These are phyloP conservation scores for Cinclus cinclus DNA, from an alignment of 2,113 vertebrate genomes.

Conservation along the genomic window DNA sequence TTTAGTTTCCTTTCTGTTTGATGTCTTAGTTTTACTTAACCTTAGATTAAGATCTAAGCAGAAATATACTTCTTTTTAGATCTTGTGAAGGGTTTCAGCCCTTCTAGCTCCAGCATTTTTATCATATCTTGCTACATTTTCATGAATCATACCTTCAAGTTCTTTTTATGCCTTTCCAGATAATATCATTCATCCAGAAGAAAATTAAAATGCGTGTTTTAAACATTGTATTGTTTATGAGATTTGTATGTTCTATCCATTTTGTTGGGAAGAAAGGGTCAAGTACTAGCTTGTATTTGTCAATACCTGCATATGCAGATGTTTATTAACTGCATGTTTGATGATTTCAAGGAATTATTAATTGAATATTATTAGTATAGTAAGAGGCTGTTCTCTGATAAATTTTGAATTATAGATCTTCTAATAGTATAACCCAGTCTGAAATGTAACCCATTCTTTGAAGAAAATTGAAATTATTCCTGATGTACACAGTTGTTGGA, in stretches of 20 bases:
- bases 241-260: background rate
- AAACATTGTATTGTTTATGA: background rate
- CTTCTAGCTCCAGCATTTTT: background rate
- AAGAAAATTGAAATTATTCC: background rate
- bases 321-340: background rate
- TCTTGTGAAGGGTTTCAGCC: background rate
- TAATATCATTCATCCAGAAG: background rate
- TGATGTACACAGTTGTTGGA: background rate
- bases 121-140: background rate
- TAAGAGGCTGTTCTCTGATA: background rate
- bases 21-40: background rate
- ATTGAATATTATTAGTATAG: background rate
- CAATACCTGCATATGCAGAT: background rate
- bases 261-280: background rate
- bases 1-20: background rate
- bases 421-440: background rate
- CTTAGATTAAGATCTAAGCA: background rate
- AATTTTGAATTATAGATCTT: background rate
- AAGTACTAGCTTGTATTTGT: background rate
- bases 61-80: background rate
- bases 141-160: background rate
- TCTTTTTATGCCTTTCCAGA: background rate
- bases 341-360: background rate
- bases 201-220: background rate
- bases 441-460: background rate